Evolutionary conservation across 2,797 vertebrate genomes (phyloP).

Genomic region (Myotis daubentonii): DNA sequence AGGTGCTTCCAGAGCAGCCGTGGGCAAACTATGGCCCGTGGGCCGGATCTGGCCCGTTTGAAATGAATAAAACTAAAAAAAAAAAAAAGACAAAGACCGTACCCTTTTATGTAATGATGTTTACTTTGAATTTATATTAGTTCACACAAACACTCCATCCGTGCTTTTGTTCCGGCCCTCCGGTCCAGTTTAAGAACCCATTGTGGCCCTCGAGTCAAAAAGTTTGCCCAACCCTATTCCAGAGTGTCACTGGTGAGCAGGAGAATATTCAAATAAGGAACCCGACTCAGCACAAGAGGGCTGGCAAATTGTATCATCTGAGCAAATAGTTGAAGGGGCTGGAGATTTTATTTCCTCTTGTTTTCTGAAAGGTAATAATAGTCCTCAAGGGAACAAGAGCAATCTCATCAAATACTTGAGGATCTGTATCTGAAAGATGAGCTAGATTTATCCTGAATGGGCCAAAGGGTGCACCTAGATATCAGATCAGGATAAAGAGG

Average conservation of each 20-base stretch:
- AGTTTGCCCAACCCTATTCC: not conserved
- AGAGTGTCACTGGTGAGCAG: not conserved
- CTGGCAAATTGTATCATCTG: not conserved
- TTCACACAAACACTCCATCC: too few species aligned
- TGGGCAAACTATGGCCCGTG: too few species aligned
- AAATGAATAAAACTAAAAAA: too few species aligned
- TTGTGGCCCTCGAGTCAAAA: too few species aligned
- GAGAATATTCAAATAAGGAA: not conserved
- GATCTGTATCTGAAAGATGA: not conserved
- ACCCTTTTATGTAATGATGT: too few species aligned
- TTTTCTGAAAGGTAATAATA: not conserved
- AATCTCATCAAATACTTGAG: not conserved
- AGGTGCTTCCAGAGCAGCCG: not conserved
- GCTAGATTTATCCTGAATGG: not conserved
- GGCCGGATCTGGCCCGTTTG: too few species aligned
- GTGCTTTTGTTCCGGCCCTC: too few species aligned
- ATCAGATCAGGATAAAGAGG: not conserved
- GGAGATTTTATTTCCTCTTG: not conserved
- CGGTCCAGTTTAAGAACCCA: too few species aligned
- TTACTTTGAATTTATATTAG: too few species aligned
- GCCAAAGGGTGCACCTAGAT: not conserved
- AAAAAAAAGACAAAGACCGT: too few species aligned
- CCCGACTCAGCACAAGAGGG: not conserved
- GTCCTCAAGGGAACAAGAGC: not conserved
- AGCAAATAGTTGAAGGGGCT: not conserved